Evolutionary conservation across 2,888 invertebrate genomes (phyloP).

Genomic region (Tipula lateralis): DNA sequence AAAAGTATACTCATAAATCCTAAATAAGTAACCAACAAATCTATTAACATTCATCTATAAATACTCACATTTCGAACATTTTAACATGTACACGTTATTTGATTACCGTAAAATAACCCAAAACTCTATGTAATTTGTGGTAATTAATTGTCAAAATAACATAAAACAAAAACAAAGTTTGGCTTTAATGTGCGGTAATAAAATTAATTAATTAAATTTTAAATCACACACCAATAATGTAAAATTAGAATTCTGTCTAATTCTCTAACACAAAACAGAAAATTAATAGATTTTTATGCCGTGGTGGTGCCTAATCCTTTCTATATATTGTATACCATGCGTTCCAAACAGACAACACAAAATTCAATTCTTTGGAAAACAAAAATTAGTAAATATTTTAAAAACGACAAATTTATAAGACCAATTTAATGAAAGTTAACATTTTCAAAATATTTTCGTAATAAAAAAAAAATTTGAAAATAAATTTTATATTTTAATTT

Average conservation of each 20-base stretch:
- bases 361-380: not conserved
- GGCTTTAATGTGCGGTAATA: not conserved
- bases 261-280: not conserved
- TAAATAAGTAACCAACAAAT: not conserved
- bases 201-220: not conserved
- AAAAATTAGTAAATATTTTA: slow-evolving; percentile 12
- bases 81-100: not conserved
- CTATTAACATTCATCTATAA: not conserved
- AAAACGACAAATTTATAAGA: slow-evolving; percentile 19
- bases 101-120: not conserved
- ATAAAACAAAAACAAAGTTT: not conserved
- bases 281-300: not conserved
- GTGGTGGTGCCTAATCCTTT: not conserved
- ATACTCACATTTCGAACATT: not conserved
- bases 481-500: slow-evolving; percentile 24
- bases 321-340: no score
- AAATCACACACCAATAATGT: not conserved
- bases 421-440: not conserved
- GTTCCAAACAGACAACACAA: not conserved
- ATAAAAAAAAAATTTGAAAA: not conserved
- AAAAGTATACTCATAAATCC: not conserved
- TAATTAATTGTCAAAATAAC: slow-evolving; percentile 6
- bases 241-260: not conserved
- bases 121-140: not conserved
- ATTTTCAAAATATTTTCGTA: not conserved